phyloP scores from a whole-genome alignment of 2,113 vertebrate genomes.

The Vidua macroura region DNA sequence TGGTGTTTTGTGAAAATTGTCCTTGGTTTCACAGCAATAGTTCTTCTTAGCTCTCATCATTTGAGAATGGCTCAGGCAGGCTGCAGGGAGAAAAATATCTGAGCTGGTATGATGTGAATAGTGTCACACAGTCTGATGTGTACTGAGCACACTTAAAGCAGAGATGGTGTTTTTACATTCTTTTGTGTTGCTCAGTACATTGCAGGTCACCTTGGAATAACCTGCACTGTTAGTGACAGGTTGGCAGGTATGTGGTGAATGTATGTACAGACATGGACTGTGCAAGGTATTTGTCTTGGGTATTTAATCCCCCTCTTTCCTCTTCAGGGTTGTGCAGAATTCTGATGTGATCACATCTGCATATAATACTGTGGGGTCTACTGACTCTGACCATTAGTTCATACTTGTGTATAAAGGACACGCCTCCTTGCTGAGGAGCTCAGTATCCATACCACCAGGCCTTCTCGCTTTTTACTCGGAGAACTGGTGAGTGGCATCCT shows the following conservation, averaged over 20 bases:
- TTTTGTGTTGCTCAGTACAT: neutral
- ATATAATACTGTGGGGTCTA: neutral
- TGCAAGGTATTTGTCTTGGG: neutral
- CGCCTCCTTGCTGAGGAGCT: neutral
- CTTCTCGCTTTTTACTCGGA: neutral
- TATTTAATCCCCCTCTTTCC: neutral
- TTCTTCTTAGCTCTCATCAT: neutral
- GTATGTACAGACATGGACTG: neutral
- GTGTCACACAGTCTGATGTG: neutral
- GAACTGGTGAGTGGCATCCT: neutral
- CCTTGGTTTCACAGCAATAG: neutral
- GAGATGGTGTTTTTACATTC: neutral
- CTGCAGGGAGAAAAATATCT: neutral
- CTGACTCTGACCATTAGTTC: neutral
- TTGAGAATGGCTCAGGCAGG: neutral
- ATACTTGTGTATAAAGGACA: neutral
- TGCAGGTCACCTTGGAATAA: neutral
- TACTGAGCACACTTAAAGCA: neutral
- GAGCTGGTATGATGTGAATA: neutral
- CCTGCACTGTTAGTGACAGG: neutral
- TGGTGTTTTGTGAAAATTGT: neutral
- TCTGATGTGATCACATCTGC: neutral
- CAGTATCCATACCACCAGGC: fast-evolving
- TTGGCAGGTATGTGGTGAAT: neutral
- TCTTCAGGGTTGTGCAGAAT: neutral